Base-by-base conservation (phyloP, 2,113 vertebrate species). In the Elephantulus edwardii region DNA sequence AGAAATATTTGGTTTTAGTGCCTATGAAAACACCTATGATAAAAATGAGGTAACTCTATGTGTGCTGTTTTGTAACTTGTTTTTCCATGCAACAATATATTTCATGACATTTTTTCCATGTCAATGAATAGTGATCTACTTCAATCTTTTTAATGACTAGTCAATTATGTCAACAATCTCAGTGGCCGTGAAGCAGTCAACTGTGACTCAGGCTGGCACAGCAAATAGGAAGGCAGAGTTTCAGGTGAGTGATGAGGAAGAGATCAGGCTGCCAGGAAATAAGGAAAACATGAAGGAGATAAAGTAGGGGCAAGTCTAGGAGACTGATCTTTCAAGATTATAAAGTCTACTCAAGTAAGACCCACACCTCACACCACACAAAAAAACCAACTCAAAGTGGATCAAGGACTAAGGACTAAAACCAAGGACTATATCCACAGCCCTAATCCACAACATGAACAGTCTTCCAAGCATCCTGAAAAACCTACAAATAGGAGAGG, bases 41-140 rank as follows among this genome's bases (percentile, higher is more conserved):
- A 95, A 91, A 95, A 62, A 86, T 71, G 19, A 86, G 46, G 33
- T 75, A 26, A 66, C 46, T 83, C 84, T 38, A 80, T 17, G 42
- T n/a, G 28, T 26, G 44, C 44, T 76, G 30, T 70, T 80, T 88
- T 40, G 64, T 64, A 91, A 70, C 26, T 33, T 89, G 48, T 28
- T 79, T 80, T 85, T 88, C 83, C 66, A 91, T n/a, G 88, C 60
- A 86, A 66, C 85, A 54, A 22, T 79, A 7, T 19, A 74, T 62
- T 52, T 54, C 74, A 68, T 56, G 28, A 86, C 94, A 82, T 80
- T 38, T 35, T 79, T 88, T 87, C n/a, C 52, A 64, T 35, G 8
- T 94, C 77, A 91, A 58, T 75, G 44, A 94, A 74, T 66, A 85
- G 56, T 93, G 79, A 89, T 93, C 72, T 81, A 66, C 80, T 64